Conservation (phyloP, 2,797 vertebrate species). For the Enteromius paludinosus region DNA sequence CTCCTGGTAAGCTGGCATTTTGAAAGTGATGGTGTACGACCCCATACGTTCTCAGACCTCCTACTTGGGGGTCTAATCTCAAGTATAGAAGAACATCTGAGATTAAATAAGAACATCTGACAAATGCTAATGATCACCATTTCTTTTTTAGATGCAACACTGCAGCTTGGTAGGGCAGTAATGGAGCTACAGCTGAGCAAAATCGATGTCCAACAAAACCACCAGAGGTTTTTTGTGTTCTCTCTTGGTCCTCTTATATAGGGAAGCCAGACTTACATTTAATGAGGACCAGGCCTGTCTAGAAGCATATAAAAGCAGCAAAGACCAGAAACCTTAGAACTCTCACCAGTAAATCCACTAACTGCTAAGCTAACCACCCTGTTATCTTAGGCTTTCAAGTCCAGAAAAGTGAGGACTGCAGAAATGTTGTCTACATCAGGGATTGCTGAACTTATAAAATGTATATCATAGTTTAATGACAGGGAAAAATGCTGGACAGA, state of each 20-base stretch:
- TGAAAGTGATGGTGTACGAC: conserved; percentile 19
- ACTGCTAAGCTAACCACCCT: conserved; percentile 63
- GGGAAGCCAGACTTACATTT: conserved; percentile 55
- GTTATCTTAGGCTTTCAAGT: conserved; percentile 73
- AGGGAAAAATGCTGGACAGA: conserved; percentile 66
- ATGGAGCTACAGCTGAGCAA: conserved; percentile 22
- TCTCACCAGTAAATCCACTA: conserved; percentile 74
- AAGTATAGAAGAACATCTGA: conserved; percentile 7
- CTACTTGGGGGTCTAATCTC: conserved; percentile 25
- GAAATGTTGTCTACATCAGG: conserved; percentile 62
- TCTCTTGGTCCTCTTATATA: conserved; percentile 30
- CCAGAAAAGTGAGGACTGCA: conserved; percentile 54
- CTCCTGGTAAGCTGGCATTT: conserved; percentile 40
- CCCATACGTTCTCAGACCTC: conserved; percentile 24
- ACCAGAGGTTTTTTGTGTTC: conserved; percentile 44
- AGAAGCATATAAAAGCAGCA: conserved; percentile 73
- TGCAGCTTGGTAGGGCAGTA: conserved; percentile 2
- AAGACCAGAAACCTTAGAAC: conserved; percentile 75
- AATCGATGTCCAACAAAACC: conserved; percentile 38
- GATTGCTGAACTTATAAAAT: conserved; percentile 64
- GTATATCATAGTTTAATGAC: conserved; percentile 64
- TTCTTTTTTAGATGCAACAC: not conserved
- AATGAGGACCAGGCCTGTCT: conserved; percentile 74
- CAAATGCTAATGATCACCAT: conserved; percentile 12
- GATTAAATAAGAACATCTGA: conserved; percentile 11